Evolutionary conservation across 2,113 vertebrate species (phyloP).

Genomic region (Acinonyx jubatus): DNA sequence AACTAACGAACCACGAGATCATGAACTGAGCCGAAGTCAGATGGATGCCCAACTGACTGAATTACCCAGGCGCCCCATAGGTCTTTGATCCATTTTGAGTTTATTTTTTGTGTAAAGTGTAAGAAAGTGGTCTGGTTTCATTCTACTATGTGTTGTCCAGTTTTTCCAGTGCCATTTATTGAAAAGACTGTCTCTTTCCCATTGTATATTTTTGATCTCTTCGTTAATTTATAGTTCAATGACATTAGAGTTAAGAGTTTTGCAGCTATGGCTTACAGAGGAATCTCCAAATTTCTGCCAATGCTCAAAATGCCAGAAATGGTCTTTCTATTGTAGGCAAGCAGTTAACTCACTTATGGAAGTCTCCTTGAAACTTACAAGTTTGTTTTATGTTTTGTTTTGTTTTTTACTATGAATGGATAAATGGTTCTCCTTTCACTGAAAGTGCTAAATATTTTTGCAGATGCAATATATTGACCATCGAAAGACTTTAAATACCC

Average conservation of each 20-base stretch:
- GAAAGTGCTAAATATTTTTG: constrained; percentile 19
- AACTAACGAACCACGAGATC: no score
- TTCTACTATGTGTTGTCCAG: background rate
- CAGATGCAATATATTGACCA: background rate
- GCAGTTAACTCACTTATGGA: background rate
- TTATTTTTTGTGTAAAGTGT: background rate
- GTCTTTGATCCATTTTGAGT: background rate
- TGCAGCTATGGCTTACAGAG: background rate
- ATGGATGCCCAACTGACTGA: no score
- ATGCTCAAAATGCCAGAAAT: background rate
- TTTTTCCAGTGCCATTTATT: background rate
- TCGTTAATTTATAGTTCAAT: background rate
- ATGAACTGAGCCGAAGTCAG: no score
- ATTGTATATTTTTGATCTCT: background rate
- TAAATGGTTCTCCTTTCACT: background rate
- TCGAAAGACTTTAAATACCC: background rate
- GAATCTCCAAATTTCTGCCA: background rate
- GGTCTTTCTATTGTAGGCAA: background rate
- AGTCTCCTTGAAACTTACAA: background rate
- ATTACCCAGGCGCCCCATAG: background rate
- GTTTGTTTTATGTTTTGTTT: background rate
- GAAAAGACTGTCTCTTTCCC: background rate
- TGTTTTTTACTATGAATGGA: background rate
- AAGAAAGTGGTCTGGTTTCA: background rate
- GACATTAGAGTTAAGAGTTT: background rate